phyloP scores from a whole-genome alignment of 1,140 invertebrate species.

The Euura lappo region DNA sequence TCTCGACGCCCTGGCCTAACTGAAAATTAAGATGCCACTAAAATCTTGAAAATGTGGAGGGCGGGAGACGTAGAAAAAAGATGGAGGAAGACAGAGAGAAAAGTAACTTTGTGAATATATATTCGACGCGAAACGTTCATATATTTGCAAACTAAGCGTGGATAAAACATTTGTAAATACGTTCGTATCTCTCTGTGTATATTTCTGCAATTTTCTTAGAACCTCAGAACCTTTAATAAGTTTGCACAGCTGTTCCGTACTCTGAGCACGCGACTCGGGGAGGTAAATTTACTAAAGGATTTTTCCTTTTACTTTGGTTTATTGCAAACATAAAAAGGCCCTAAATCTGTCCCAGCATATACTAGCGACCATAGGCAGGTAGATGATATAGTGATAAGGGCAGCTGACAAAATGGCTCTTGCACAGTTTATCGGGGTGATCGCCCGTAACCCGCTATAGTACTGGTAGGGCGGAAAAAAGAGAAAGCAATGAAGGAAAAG shows the following conservation, averaged over 20 bases:
- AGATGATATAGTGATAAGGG: neutral
- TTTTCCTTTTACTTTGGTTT: neutral
- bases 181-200: neutral
- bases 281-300: neutral
- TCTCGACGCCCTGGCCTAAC: constrained; percentile 21
- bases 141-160: neutral
- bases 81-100: neutral
- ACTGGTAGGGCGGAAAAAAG: no score
- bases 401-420: neutral
- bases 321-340: neutral
- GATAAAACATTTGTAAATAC: neutral
- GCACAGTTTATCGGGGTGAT: neutral
- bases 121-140: neutral
- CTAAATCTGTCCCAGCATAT: neutral
- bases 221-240: neutral
- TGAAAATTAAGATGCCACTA: constrained; percentile 29
- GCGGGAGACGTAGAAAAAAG: neutral
- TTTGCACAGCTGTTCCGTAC: neutral
- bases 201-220: neutral
- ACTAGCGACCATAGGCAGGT: neutral
- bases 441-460: neutral
- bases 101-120: neutral
- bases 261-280: neutral
- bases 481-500: no score
- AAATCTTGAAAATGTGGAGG: constrained; percentile 20